These are phyloP conservation scores for Takifugu rubripes DNA, from an alignment of 2,797 vertebrate genomes.

Conservation along the genomic window DNA sequence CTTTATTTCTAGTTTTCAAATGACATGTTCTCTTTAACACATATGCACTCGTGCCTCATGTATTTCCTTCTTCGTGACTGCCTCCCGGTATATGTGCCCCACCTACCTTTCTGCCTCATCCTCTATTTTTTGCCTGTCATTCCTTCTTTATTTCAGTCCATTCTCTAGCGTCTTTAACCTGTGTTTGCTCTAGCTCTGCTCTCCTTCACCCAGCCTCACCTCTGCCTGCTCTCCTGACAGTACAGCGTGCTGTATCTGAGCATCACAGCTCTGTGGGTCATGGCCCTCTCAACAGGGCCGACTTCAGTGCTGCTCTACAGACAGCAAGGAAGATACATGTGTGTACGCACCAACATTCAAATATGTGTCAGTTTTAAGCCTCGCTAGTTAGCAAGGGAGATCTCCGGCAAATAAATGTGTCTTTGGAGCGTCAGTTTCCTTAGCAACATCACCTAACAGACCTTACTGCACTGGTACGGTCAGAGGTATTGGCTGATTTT, in stretches of 20 bases:
- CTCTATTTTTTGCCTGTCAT: slow-evolving; percentile 1
- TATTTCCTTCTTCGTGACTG: not conserved
- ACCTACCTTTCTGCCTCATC: not conserved
- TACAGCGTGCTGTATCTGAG: slow-evolving; percentile 30
- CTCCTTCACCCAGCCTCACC: not conserved
- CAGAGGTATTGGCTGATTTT: slow-evolving; percentile 40
- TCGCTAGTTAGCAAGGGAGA: slow-evolving; percentile 39
- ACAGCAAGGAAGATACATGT: slow-evolving; percentile 27
- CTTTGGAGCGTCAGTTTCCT: slow-evolving; percentile 39
- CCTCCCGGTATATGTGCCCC: not conserved
- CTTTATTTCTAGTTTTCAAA: slow-evolving; percentile 34
- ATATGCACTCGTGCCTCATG: not conserved
- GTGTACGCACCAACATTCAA: slow-evolving; percentile 11
- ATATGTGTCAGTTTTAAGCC: slow-evolving; percentile 24
- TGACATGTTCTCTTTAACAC: slow-evolving; percentile 35
- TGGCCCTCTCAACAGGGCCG: slow-evolving; percentile 52
- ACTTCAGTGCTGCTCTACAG: slow-evolving; percentile 30
- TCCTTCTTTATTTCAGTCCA: not conserved
- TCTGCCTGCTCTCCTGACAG: slow-evolving; percentile 25
- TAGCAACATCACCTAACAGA: slow-evolving; percentile 56
- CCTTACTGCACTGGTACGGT: slow-evolving; percentile 27
- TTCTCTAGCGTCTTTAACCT: slow-evolving; percentile 8
- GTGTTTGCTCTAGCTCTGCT: slow-evolving; percentile 11
- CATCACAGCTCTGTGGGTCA: slow-evolving; percentile 59
- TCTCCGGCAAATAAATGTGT: slow-evolving; percentile 26